phyloP scores from a whole-genome alignment of 1,140 invertebrate genomes.

The Pseudomyrmex pallidus region DNA sequence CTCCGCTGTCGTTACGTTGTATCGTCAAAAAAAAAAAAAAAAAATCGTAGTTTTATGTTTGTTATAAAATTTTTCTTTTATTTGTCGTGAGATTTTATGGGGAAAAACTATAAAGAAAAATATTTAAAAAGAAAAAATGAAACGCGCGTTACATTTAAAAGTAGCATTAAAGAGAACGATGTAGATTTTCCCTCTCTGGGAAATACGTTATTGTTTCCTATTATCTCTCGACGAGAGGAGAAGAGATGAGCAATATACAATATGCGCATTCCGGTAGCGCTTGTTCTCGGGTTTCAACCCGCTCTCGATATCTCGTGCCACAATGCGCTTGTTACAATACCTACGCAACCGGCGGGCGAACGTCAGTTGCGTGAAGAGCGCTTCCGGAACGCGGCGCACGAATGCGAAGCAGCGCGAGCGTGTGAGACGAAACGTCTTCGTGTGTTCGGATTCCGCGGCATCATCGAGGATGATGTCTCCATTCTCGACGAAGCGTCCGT shows the following conservation, averaged over 20 bases:
- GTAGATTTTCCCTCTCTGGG: neutral
- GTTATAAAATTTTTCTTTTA: no score
- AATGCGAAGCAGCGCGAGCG: neutral
- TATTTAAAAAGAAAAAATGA: neutral
- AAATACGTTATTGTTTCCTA: neutral
- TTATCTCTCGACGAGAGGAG: neutral
- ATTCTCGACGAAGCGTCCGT: conserved; percentile 36
- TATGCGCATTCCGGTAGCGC: neutral
- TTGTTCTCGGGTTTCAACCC: conserved; percentile 12
- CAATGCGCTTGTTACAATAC: conserved; percentile 37
- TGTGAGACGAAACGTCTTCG: conserved; percentile 47
- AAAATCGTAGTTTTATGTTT: neutral
- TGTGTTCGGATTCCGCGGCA: conserved; percentile 58
- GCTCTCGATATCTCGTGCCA: conserved; percentile 1
- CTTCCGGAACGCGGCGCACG: conserved; percentile 60
- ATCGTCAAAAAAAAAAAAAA: neutral
- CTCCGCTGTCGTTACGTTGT: neutral
- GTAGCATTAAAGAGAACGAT: neutral
- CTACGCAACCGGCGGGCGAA: conserved; percentile 6
- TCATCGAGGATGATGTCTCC: conserved; percentile 60
- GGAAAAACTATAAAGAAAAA: no score
- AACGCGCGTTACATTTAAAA: neutral
- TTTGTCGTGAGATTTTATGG: no score
- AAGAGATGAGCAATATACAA: neutral
- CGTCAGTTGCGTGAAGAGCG: conserved; percentile 37